phyloP scores from a whole-genome alignment of 2,113 vertebrate genomes.

The Bettongia penicillata region DNA sequence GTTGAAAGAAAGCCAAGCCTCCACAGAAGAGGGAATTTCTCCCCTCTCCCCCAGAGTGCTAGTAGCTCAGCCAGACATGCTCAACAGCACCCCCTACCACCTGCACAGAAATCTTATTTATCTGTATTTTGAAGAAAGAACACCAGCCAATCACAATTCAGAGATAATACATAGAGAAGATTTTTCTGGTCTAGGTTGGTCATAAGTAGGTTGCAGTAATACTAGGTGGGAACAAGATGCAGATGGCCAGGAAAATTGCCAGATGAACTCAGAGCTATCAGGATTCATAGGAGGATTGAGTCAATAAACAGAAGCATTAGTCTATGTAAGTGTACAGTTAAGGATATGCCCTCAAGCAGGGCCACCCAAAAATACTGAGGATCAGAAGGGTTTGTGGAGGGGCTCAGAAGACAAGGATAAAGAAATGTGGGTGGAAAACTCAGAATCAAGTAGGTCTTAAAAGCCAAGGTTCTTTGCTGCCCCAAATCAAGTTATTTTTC shows the following conservation, averaged over 20 bases:
- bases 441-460: background rate
- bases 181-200: background rate
- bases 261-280: background rate
- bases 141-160: background rate
- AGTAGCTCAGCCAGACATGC: background rate
- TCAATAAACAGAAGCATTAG: background rate
- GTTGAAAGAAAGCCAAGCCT: background rate
- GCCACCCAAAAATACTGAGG: background rate
- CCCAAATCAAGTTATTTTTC: background rate
- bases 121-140: conserved; percentile 15
- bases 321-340: background rate
- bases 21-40: background rate
- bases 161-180: background rate
- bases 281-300: background rate
- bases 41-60: background rate
- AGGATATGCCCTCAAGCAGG: background rate
- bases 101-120: background rate
- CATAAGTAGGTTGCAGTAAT: background rate
- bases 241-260: background rate
- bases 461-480: too few species aligned
- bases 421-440: background rate
- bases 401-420: background rate
- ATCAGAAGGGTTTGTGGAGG: background rate
- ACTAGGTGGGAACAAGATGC: background rate
- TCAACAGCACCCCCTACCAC: background rate